phyloP scores from a whole-genome alignment of 2,113 vertebrate genomes.

The Lepisosteus osseus region DNA sequence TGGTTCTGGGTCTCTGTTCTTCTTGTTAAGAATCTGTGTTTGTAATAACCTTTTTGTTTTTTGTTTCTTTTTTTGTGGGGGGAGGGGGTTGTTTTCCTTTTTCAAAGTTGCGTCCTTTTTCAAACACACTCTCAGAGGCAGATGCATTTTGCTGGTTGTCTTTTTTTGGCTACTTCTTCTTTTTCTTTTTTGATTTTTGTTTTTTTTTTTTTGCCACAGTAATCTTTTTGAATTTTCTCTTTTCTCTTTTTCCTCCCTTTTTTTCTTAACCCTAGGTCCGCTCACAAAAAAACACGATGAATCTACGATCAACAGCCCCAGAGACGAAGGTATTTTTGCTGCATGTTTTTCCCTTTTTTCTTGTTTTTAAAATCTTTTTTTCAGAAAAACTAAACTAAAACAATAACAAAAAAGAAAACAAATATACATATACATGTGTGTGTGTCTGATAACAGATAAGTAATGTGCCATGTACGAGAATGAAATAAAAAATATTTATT shows the following conservation, averaged over 20 bases:
- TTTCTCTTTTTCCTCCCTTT: conserved; percentile 78
- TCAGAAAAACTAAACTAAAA: conserved; percentile 36
- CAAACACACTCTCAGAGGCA: conserved; percentile 35
- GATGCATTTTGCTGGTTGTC: conserved; percentile 71
- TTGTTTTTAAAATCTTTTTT: conserved; percentile 58
- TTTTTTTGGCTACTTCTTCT: conserved; percentile 75
- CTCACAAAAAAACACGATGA: conserved; percentile 92
- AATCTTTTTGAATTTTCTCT: conserved; percentile 84
- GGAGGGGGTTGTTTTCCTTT: conserved; percentile 36
- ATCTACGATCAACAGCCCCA: conserved; percentile 78
- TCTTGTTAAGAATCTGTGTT: conserved; percentile 73
- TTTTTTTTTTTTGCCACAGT: conserved; percentile 77
- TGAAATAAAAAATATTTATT: no score
- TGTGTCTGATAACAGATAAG: conserved; percentile 30
- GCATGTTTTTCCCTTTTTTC: conserved; percentile 81
- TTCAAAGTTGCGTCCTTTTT: conserved; percentile 56
- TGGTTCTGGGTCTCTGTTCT: conserved; percentile 59
- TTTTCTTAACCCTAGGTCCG: conserved; percentile 95
- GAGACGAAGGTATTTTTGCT: conserved; percentile 83
- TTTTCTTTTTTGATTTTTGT: conserved; percentile 64
- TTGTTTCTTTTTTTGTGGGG: conserved; percentile 17
- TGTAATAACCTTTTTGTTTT: conserved; percentile 65
- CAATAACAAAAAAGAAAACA: conserved; percentile 26
- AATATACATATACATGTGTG: conserved; percentile 45
- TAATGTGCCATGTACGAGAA: background rate